Base-by-base conservation (phyloP, 2,797 vertebrate species). In the Delichon dasypus region DNA sequence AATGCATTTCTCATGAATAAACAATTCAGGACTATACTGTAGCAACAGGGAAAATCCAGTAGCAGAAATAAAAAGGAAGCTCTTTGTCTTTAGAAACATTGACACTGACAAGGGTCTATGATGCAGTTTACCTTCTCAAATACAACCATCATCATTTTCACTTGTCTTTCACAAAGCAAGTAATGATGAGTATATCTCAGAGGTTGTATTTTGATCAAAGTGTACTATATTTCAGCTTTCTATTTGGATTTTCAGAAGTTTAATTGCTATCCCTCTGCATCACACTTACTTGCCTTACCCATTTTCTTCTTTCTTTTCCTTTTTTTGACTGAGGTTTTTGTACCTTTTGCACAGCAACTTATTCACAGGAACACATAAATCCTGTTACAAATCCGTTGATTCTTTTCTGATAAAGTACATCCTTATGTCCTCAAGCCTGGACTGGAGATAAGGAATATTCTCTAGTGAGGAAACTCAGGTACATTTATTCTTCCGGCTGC, bases 191-290 rank as follows among this genome's bases (percentile, higher is more conserved):
- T 19, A 5, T 47, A 44, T 71, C 25, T 27, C 23, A 72, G 54
- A 88, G 88, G 27, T 20, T 85, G 54, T 92, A 90, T 87, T 94
- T 90, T 89, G 58, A 86, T 91, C 54, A 60, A 77, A 75, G 68
- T 62, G 25, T 48, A 27, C 30, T 81, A 5, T 84, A 55, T 71
- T 94, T 89, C 54, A 91, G 26, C 47, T 89, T 95, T 66, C 50
- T 85, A 30, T 92, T 83, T 83, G 47, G 44, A 68, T 83, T 79
- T 93, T 64, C 32, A 54, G 51, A 87, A 70, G 29, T 57, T 61
- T 83, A 57, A 47, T 88, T 73, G 6, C 44, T 6, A 6, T 78
- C 32, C 36, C 7, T 76, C 30, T 83, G 23, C 45, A 65, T 85
- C 48, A 72, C 38, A 4, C 0, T 57, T 84, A 32, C 9, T 82